Conservation (phyloP, 1,140 invertebrate genomes). For the Conus ventricosus region DNA sequence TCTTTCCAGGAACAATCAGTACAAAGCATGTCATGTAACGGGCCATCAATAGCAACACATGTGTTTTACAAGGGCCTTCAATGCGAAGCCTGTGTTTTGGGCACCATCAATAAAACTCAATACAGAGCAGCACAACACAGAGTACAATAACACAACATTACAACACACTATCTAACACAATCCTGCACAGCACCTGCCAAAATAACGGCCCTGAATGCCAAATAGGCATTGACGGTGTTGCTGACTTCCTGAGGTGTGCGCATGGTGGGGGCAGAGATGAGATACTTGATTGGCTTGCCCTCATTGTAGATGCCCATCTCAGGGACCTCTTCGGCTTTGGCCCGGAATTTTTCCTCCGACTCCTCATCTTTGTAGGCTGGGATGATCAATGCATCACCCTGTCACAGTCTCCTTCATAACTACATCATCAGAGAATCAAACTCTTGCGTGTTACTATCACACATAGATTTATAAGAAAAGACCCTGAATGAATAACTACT, state of each 20-base stretch:
- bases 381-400: constrained; percentile 65
- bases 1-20: too few relatives aligned
- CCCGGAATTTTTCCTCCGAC: constrained; percentile 12
- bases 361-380: constrained; percentile 53
- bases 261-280: constrained; percentile 67
- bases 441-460: too few relatives aligned
- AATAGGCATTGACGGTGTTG: constrained; percentile 59
- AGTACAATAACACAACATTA: not conserved
- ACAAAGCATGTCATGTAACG: too few relatives aligned
- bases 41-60: too few relatives aligned
- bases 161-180: not conserved
- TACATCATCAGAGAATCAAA: too few relatives aligned
- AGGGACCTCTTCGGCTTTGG: not conserved
- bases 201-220: constrained; percentile 66
- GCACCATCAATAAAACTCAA: too few relatives aligned
- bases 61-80: too few relatives aligned
- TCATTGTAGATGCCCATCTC: constrained; percentile 54
- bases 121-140: not conserved
- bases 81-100: too few relatives aligned
- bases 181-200: constrained; percentile 48
- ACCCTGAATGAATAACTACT: too few relatives aligned
- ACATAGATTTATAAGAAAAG: too few relatives aligned
- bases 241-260: constrained; percentile 59
- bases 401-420: not conserved
- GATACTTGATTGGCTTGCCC: constrained; percentile 62